Evolutionary conservation across 2,888 invertebrate genomes (phyloP).

Genomic region (Habroteleia sp.): DNA sequence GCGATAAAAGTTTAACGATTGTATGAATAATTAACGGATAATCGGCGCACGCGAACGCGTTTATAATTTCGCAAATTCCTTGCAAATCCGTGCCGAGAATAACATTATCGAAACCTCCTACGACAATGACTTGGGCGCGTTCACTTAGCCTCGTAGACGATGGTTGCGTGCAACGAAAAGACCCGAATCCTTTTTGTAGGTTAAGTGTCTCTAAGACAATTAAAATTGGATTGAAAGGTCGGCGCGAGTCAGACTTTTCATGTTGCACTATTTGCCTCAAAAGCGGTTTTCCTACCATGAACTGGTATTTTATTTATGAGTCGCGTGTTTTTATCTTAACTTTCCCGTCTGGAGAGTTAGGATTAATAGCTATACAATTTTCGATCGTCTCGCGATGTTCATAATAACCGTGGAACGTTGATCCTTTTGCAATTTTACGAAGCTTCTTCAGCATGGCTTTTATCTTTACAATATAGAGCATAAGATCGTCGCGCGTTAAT

Average conservation of each 20-base stretch:
- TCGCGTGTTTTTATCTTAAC: conserved; percentile 36
- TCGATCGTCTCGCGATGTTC: conserved; percentile 46
- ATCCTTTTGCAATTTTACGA: conserved; percentile 45
- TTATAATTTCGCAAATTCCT: conserved; percentile 26
- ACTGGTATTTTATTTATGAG: conserved; percentile 60
- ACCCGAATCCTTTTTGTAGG: too few species aligned
- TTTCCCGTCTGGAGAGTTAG: conserved; percentile 50
- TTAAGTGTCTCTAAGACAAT: conserved; percentile 4
- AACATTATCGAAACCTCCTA: conserved; percentile 15
- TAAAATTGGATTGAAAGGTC: conserved; percentile 1
- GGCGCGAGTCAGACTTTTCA: neutral
- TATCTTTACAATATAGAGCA: too few species aligned
- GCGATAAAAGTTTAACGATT: conserved; percentile 40
- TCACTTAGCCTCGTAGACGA: too few species aligned
- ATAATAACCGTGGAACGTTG: conserved; percentile 40
- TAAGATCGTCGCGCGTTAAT: conserved; percentile 22
- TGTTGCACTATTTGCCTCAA: conserved; percentile 31
- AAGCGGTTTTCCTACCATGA: conserved; percentile 44
- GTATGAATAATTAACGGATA: conserved; percentile 16
- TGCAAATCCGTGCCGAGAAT: conserved; percentile 4
- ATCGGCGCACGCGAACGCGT: conserved; percentile 15
- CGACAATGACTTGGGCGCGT: conserved; percentile 5
- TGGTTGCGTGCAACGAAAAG: too few species aligned
- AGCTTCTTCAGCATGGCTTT: conserved; percentile 39
- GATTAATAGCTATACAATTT: conserved; percentile 58